These are phyloP conservation scores for Falco punctatus DNA, from an alignment of 2,113 vertebrate genomes.

Conservation along the genomic window DNA sequence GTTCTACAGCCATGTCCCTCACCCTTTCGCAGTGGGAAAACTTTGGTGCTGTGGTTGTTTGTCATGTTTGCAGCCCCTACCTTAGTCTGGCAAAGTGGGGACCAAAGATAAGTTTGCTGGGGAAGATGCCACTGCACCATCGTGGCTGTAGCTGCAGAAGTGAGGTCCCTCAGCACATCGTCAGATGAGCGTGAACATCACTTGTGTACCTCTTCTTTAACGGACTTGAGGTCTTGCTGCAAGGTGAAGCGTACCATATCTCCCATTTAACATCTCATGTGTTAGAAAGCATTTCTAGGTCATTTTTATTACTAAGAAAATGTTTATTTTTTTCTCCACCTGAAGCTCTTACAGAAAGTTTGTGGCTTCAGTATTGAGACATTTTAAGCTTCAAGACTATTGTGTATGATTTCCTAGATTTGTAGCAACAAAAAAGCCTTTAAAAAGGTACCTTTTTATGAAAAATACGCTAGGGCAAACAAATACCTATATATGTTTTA, in stretches of 20 bases:
- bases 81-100: not conserved
- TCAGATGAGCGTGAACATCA: not conserved
- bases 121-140: not conserved
- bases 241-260: not conserved
- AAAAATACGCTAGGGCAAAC: constrained; percentile 36
- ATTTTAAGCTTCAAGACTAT: constrained; percentile 43
- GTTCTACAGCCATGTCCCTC: not conserved
- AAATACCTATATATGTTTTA: constrained; percentile 52
- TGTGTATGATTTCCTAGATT: constrained; percentile 39
- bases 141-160: not conserved
- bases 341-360: constrained; percentile 31
- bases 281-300: constrained; percentile 32
- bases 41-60: not conserved
- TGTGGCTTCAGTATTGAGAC: constrained; percentile 22
- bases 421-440: constrained; percentile 31
- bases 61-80: not conserved
- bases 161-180: not conserved
- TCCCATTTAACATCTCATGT: not conserved
- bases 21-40: not conserved
- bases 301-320: constrained; percentile 31
- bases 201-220: constrained; percentile 30
- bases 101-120: not conserved
- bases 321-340: not conserved
- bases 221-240: constrained; percentile 9
- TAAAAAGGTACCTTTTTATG: constrained; percentile 59